phyloP scores from a whole-genome alignment of 92 coral and sea anemone genomes.

The Diadumene lineata region DNA sequence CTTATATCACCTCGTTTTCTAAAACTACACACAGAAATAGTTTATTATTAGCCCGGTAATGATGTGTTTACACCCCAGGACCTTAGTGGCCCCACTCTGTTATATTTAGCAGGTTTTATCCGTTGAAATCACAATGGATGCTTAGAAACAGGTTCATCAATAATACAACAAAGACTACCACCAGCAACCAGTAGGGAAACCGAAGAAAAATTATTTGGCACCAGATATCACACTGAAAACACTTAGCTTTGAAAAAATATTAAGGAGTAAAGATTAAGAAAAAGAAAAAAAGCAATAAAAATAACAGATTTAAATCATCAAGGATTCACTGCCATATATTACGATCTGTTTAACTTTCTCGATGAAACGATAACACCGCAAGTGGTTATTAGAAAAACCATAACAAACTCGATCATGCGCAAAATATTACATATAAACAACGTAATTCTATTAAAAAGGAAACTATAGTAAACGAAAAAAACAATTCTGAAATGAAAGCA shows the following conservation, averaged over 20 bases:
- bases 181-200: neutral
- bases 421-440: neutral
- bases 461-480: neutral
- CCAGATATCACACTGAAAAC: neutral
- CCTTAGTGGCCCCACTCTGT: neutral
- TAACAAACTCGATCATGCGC: neutral
- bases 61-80: neutral
- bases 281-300: neutral
- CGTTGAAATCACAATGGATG: neutral
- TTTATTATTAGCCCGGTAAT: neutral
- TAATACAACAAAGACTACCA: constrained; percentile 1
- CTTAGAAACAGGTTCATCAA: neutral
- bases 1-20: neutral
- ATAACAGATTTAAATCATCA: neutral
- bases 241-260: neutral
- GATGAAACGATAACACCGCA: neutral
- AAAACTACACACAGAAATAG: neutral
- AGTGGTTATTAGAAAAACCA: neutral
- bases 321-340: neutral
- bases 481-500: neutral
- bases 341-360: neutral
- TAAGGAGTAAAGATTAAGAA: neutral
- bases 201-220: neutral
- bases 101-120: constrained; percentile 3
- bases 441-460: neutral